These are phyloP conservation scores for Drosophila quasianomalipes DNA, from an alignment of 2,888 invertebrate species.

Conservation along the genomic window DNA sequence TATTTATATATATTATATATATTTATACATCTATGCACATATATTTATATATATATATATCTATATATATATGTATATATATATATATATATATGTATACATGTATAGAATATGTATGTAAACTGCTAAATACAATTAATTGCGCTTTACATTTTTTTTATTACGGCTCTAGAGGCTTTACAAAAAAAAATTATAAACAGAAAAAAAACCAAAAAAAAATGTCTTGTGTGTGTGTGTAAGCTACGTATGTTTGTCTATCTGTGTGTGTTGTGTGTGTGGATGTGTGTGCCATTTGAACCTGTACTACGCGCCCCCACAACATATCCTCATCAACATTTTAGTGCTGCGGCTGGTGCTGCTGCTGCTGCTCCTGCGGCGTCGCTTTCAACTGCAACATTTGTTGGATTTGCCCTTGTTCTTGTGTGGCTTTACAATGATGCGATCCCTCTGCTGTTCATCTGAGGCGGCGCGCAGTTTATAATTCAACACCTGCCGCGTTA, in stretches of 20 bases:
- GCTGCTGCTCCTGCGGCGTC: conserved; percentile 27
- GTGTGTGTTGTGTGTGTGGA: conserved; percentile 23
- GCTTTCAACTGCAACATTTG: conserved; percentile 85
- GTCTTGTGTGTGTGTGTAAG: conserved; percentile 35
- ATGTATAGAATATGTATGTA: conserved; percentile 69
- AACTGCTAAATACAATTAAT: conserved; percentile 79
- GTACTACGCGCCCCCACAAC: conserved; percentile 66
- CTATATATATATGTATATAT: conserved; percentile 47
- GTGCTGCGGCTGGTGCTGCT: conserved; percentile 16
- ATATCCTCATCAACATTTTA: conserved; percentile 28
- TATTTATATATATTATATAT: conserved; percentile 50
- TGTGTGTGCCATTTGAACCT: conserved; percentile 54
- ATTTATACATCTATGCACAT: conserved; percentile 46
- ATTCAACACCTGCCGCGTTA: conserved; percentile 87
- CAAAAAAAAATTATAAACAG: conserved; percentile 42
- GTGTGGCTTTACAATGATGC: conserved; percentile 81
- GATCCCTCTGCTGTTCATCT: conserved; percentile 84
- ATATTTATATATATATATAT: conserved; percentile 48
- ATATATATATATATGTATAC: conserved; percentile 46
- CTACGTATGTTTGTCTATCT: conserved; percentile 42
- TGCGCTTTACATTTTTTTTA: conserved; percentile 72
- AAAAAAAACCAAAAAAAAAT: conserved; percentile 49
- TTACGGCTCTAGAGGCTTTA: conserved; percentile 67
- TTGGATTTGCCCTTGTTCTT: conserved; percentile 83
- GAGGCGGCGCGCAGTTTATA: conserved; percentile 85